These are phyloP conservation scores for Idaea biselata DNA, from an alignment of 2,888 invertebrate genomes.

Conservation along the genomic window DNA sequence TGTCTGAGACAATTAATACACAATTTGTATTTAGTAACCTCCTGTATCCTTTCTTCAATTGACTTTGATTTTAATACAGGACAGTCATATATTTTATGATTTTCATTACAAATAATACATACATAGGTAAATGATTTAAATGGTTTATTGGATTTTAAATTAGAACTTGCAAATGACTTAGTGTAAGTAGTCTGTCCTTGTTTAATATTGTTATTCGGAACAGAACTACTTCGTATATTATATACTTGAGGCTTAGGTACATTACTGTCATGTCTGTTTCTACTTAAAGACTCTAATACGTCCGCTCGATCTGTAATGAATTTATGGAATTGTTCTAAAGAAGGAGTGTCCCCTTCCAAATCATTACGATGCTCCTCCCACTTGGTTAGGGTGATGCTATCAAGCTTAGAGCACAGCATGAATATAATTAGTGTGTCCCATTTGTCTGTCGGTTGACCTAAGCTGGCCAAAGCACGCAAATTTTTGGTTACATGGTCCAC, in stretches of 20 bases:
- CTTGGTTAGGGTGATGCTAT: constrained; percentile 3
- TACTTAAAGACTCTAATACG: constrained; percentile 4
- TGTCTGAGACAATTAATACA: too few relatives aligned
- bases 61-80: too few relatives aligned
- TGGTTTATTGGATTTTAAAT: too few relatives aligned
- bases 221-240: not conserved
- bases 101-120: too few relatives aligned
- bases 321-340: not conserved
- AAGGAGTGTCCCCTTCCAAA: not conserved
- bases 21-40: too few relatives aligned
- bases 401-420: constrained; percentile 26
- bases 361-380: not conserved
- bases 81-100: too few relatives aligned
- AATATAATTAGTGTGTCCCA: constrained; percentile 28
- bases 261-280: not conserved
- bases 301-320: not conserved
- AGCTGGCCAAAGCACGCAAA: constrained; percentile 26
- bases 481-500: constrained; percentile 31
- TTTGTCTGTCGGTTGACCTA: constrained; percentile 28
- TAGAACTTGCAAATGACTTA: constrained; percentile 5
- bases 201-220: not conserved
- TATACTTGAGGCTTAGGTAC: not conserved
- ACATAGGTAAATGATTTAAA: too few relatives aligned
- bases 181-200: not conserved
- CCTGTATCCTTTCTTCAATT: too few relatives aligned